A percentile compares a stretch with the other conserved stretches of the same genome.
Evolutionary conservation across 2,797 vertebrate genomes (phyloP).

Genomic region (Apodemus agrarius): DNA sequence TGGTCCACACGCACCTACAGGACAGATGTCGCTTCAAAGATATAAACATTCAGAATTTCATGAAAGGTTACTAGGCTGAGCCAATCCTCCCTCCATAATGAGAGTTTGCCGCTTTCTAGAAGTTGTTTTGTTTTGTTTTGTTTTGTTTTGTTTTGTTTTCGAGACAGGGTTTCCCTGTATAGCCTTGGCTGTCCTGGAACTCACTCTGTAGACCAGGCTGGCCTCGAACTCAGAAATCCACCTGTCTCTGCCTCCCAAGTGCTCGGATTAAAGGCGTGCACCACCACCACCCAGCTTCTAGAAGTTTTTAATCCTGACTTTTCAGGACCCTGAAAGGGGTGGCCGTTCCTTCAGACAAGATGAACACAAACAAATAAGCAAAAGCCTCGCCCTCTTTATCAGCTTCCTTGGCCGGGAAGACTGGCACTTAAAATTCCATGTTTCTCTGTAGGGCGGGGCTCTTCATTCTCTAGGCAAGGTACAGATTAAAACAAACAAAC

Average conservation of each 20-base stretch:
- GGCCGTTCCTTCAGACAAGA: neutral
- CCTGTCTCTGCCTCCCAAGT: too few species aligned
- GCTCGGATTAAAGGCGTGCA: too few species aligned
- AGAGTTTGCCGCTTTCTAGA: neutral
- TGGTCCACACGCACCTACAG: neutral
- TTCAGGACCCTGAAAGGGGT: neutral
- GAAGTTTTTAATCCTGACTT: slow-evolving; percentile 10
- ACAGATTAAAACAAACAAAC: neutral
- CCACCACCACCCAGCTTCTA: too few species aligned
- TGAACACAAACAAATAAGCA: neutral
- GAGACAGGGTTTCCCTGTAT: too few species aligned
- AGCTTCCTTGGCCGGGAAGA: slow-evolving; percentile 10
- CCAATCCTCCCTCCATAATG: neutral
- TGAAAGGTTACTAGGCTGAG: neutral
- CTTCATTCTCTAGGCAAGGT: neutral
- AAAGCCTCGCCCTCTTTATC: neutral
- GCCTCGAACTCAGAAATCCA: too few species aligned
- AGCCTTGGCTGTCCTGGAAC: too few species aligned
- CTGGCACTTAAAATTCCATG: neutral
- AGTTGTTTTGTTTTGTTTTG: too few species aligned
- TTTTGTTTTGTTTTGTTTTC: too few species aligned
- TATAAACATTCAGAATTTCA: neutral
- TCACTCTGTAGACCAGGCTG: too few species aligned
- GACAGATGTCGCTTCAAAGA: neutral
- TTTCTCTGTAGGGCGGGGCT: neutral